Conservation (phyloP, 2,113 vertebrate species). For the Ailuropoda melanoleuca region DNA sequence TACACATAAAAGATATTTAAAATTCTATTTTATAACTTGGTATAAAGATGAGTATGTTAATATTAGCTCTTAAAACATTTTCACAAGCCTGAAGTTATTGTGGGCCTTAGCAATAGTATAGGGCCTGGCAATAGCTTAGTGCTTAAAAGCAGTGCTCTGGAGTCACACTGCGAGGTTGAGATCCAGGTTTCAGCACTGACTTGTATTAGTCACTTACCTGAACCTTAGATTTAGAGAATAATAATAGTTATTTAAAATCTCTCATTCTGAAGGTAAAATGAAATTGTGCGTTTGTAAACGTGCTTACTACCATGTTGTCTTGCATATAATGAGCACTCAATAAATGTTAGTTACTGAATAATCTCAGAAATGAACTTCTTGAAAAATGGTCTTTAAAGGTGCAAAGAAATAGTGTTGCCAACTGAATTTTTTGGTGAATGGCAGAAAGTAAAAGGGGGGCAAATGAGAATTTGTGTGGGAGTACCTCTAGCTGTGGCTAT, state of each 20-base stretch:
- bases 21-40: conserved; percentile 11
- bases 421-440: neutral
- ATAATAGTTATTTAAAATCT: neutral
- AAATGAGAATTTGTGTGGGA: neutral
- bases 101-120: neutral
- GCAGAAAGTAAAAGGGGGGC: neutral
- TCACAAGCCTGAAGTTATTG: neutral
- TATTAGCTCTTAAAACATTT: conserved; percentile 31
- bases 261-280: neutral
- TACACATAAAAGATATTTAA: conserved; percentile 13
- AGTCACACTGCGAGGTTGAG: neutral
- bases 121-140: neutral
- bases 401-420: conserved; percentile 23
- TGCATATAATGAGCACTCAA: neutral
- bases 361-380: conserved; percentile 19
- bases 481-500: neutral
- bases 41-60: conserved; percentile 17
- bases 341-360: conserved; percentile 24
- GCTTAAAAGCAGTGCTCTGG: neutral
- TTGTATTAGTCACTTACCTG: neutral
- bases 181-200: neutral
- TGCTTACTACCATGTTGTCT: neutral
- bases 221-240: conserved; percentile 2
- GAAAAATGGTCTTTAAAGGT: neutral
- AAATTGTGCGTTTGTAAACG: neutral